These are phyloP conservation scores for Bubo scandiacus DNA, from an alignment of 2,113 vertebrate species.

Conservation along the genomic window DNA sequence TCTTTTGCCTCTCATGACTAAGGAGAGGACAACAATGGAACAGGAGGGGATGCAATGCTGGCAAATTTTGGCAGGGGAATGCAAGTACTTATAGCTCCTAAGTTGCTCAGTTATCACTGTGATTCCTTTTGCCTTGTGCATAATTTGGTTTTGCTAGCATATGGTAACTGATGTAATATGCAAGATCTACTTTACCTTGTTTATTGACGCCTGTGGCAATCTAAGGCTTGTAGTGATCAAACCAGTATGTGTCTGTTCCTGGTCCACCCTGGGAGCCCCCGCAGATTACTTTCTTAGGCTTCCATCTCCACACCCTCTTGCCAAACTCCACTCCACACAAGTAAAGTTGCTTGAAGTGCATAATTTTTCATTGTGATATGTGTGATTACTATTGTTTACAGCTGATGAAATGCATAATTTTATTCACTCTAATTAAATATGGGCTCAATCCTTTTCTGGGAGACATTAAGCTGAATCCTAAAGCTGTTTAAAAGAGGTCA, in stretches of 20 bases:
- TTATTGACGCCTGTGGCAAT: background rate
- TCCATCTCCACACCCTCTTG: background rate
- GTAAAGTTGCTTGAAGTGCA: background rate
- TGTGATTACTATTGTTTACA: conserved; percentile 52
- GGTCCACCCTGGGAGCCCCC: background rate
- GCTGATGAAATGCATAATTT: conserved; percentile 54
- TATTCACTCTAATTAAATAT: conserved; percentile 60
- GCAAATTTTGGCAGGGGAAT: background rate
- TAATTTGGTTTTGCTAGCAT: background rate
- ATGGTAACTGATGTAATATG: background rate
- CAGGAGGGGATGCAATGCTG: background rate
- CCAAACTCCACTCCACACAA: background rate
- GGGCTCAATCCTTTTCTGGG: conserved; percentile 37
- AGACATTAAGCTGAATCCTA: conserved; percentile 47
- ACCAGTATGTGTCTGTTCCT: background rate
- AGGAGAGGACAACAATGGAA: background rate
- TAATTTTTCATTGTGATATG: conserved; percentile 26
- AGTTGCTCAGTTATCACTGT: accelerated
- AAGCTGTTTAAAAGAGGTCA: conserved; percentile 59
- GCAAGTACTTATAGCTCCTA: background rate
- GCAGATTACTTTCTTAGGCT: background rate
- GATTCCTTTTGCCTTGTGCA: background rate
- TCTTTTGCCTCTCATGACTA: background rate
- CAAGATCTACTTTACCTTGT: background rate
- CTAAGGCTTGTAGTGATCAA: background rate